Evolutionary conservation across 2,888 invertebrate species (phyloP), one percentile per base, ranked within the genome.

Genomic region (Dynastes tityus): DNA sequence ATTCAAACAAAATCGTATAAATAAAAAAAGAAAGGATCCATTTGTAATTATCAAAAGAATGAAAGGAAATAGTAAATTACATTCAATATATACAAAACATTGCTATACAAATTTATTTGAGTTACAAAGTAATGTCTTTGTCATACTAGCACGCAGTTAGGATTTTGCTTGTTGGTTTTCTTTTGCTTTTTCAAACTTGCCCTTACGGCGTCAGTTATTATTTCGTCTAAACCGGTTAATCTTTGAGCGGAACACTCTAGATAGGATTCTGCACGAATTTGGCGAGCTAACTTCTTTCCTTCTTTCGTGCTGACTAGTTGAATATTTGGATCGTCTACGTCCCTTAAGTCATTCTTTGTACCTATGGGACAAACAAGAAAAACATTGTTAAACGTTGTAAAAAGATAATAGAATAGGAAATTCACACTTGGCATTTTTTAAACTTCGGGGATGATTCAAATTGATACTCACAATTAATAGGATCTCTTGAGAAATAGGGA

Each of bases 311-410:
- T 92, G 53, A 95, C 91, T 71, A 93, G 90, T 79, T 91, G 91
- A 80, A 90, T 87, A 13, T 91, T 89, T 86, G 88, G 88, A 80
- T 91, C 89, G 9, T 86, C 84, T 84, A 91, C 89, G 2, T 86
- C 82, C 84, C 96, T 91, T 83, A 96, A 90, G 88, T 97, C 97
- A 74, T 91, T 91, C 90, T 97, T 97, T 0, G 96, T 97, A 77
- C 94, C 95, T 95, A 88, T 83, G 84, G 90, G 27, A 65, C 40
- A 67, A 40, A 61, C 22, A 22, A 1, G 11, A 6, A 40, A 16
- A n/a, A 37, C 2, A 51, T 45, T 40, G 6, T 6, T 32, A 58
- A 13, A 2, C 13, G 32, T 32, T 32, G 5, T 5, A 32, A 32
- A 32, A 32, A 0, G 32, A 32, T 32, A 32, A 32, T 4, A 32